Evolutionary conservation across 1,140 invertebrate species (phyloP).

Genomic region (Phortica variegata): DNA sequence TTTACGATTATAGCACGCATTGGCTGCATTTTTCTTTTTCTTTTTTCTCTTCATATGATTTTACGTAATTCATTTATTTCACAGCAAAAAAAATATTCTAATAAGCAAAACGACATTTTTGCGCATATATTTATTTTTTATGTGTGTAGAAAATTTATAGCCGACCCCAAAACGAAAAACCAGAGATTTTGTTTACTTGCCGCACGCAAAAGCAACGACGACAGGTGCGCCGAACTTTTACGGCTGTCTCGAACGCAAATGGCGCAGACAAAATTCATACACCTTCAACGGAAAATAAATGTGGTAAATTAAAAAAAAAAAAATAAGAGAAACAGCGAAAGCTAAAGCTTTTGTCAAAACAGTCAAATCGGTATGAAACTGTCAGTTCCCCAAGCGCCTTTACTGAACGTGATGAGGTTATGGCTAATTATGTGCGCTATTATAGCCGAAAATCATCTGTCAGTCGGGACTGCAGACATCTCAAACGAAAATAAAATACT

Average conservation of each 20-base stretch:
- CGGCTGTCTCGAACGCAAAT: too few species aligned
- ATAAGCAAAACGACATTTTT: background rate
- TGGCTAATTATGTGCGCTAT: constrained; percentile 46
- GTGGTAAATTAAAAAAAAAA: constrained; percentile 14
- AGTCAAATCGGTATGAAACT: too few species aligned
- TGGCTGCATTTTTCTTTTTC: constrained; percentile 6
- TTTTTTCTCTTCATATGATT: constrained; percentile 17
- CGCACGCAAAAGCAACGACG: too few species aligned
- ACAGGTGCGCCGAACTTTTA: too few species aligned
- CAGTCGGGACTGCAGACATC: constrained; percentile 39
- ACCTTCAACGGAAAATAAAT: too few species aligned
- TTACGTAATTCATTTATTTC: constrained; percentile 39
- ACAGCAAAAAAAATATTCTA: constrained; percentile 30
- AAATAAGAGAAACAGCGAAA: constrained; percentile 17
- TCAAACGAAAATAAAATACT: constrained; percentile 38
- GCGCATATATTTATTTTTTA: constrained; percentile 4
- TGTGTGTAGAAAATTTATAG: constrained; percentile 8
- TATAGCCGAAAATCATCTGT: constrained; percentile 51
- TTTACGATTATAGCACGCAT: too few species aligned
- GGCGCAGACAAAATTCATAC: too few species aligned
- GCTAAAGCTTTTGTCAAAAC: constrained; percentile 24
- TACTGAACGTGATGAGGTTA: constrained; percentile 10
- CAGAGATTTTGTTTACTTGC: too few species aligned
- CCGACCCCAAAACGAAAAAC: constrained; percentile 41
- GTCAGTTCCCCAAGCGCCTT: too few species aligned